Base-by-base conservation (phyloP, 2,113 vertebrate genomes). In the Prochilodus magdalenae region DNA sequence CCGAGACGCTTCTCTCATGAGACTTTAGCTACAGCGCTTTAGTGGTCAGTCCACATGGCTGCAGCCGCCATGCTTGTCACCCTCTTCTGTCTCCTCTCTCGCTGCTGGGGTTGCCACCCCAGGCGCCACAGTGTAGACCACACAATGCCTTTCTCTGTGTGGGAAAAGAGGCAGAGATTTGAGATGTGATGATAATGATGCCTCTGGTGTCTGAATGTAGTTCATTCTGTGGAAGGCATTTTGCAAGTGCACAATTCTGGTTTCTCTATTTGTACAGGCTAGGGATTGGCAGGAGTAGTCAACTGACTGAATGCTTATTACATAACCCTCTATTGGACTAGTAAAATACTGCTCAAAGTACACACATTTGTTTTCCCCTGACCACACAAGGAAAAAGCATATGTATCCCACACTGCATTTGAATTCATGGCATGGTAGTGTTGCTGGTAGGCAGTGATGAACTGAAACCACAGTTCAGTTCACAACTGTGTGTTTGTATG, bases 91-190 rank as follows among this genome's bases (percentile, higher is more conserved):
- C 60, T 75, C 60, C 74, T 71, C 51, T 73, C 55, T 77, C 74
- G 74, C 69, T 44, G 74, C 27, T 20, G 49, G 89, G 87, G 83
- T 88, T n/a, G 88, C 87, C 80, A 81, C 85, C 70, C 85, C 90
- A 80, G 84, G 86, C 75, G 81, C 86, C 79, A 75, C 62, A 53
- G 47, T 70, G 0, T 0, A 67, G 81, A 83, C 87, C 83, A 88
- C 86, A 89, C 77, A 69, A 75, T 63, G 62, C 76, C 71, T 79
- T 36, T 55, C 75, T 82, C 16, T 82, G 75, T 82, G 82, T 94
- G 86, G 84, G 88, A 33, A 33, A 77, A 49, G 69, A 83, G 33
- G 65, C 62, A 51, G 82, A 8, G 55, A 77, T 44, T 44, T 44
- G 78, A 74, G 51, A 49, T 71, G 72, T 51, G 65, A 51, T 65